Percentiles rank a stretch among this genome's conserved stretches.
These are phyloP conservation scores for Sitodiplosis mosellana DNA, from an alignment of 1,140 invertebrate genomes.

Conservation along the genomic window DNA sequence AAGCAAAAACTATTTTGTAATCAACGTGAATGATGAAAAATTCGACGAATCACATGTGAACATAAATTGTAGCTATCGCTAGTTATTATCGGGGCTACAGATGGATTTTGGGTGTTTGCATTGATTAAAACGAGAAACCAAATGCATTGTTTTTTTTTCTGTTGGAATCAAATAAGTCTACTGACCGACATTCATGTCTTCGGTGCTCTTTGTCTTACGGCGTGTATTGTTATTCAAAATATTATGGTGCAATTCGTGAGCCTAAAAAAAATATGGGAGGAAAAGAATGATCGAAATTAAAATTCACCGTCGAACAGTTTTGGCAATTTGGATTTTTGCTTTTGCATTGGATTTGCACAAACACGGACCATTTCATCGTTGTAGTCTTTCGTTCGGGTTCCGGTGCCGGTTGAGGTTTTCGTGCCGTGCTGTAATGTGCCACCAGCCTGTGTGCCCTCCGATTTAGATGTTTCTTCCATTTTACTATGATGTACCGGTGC, in stretches of 20 bases:
- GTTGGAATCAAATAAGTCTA: neutral
- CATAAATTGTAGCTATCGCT: too few relatives aligned
- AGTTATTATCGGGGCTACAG: neutral
- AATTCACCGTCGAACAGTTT: neutral
- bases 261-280: neutral
- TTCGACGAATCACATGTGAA: too few relatives aligned
- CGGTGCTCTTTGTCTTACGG: conserved; percentile 72
- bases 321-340: too few relatives aligned
- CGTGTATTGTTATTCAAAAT: conserved; percentile 53
- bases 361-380: conserved; percentile 22
- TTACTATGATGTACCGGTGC: conserved; percentile 14
- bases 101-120: too few relatives aligned
- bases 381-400: conserved; percentile 22
- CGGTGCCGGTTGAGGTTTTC: conserved; percentile 38
- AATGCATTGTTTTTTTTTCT: too few relatives aligned
- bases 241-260: conserved; percentile 34
- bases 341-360: neutral
- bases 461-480: conserved; percentile 38
- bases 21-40: too few relatives aligned
- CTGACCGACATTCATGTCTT: conserved; percentile 57
- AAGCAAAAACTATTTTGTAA: too few relatives aligned
- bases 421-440: conserved; percentile 36
- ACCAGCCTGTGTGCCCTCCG: conserved; percentile 62
- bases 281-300: neutral
- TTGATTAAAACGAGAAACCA: too few relatives aligned